Evolutionary conservation across 2,888 invertebrate genomes (phyloP), one percentile per base, ranked within the genome.

Genomic region (Strigamia crassipes): DNA sequence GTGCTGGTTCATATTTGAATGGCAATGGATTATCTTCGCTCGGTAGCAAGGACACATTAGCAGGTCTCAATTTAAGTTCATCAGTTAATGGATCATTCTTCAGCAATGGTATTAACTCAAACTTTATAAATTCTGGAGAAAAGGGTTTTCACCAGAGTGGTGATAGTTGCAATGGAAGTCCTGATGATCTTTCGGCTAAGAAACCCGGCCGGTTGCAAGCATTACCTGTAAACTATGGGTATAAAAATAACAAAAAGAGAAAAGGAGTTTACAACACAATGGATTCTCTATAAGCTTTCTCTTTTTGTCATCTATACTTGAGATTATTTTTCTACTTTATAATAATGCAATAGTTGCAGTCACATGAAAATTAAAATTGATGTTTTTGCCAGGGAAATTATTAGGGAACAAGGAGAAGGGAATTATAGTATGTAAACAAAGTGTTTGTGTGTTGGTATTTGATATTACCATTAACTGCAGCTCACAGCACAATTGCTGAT

Each of bases 131-230:
- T 38, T 13, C 8, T n/a, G 46, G 15, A 18, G 51, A 77, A 79
- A 83, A 83, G 79, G 80, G 73, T 38, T 80, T 61, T 83, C 79
- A 34, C 78, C 82, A 83, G 79, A 79, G 83, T 83, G 21, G 83
- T 84, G 81, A 85, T 85, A 81, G 81, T 81, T 4, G n/a, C 21
- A 18, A 31, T 23, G 80, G 83, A 51, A 82, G 82, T 79, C 46
- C 56, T 38, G 79, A 78, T 18, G 88, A 86, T 83, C 87, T 84
- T 80, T 84, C 86, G 3, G 82, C 86, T 12, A 84, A 88, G 82
- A 87, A 88, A 83, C 90, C 90, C 1, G 85, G 86, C 1, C 86
- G 89, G 82, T 86, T 90, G 21, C 89, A 90, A 83, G 89, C 90
- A 4, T 85, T 90, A 27, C 88, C 89, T 1, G 82, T 85, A 38